Evolutionary conservation across 2,888 invertebrate genomes (phyloP).

Genomic region (Ornithoptera priamus): DNA sequence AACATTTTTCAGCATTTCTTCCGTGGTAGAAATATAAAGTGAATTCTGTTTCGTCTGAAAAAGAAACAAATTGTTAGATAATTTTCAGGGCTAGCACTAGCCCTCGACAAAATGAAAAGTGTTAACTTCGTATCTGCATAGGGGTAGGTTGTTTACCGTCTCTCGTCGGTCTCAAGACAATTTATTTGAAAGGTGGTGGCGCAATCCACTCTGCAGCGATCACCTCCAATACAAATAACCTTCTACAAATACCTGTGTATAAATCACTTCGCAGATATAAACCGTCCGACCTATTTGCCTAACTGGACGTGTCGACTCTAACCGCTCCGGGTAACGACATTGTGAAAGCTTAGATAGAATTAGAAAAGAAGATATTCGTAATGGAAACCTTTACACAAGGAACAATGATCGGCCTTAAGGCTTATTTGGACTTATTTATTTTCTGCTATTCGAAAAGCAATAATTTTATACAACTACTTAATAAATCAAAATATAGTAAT

Average conservation of each 20-base stretch:
- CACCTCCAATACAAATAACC: slow-evolving; percentile 58
- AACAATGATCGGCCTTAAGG: neutral
- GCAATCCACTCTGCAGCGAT: slow-evolving; percentile 71
- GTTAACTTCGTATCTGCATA: slow-evolving; percentile 72
- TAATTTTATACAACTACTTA: too few species aligned
- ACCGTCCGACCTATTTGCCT: slow-evolving; percentile 56
- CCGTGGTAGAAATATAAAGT: slow-evolving; percentile 57
- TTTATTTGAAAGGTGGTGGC: slow-evolving; percentile 78
- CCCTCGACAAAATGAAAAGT: slow-evolving; percentile 62
- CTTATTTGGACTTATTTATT: neutral
- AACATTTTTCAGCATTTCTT: slow-evolving; percentile 54
- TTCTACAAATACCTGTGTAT: slow-evolving; percentile 58
- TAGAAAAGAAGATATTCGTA: neutral
- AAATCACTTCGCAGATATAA: slow-evolving; percentile 69
- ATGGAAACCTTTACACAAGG: neutral
- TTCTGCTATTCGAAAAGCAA: neutral
- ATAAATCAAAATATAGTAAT: too few species aligned
- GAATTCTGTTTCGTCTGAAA: slow-evolving; percentile 51
- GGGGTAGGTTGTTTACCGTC: slow-evolving; percentile 72
- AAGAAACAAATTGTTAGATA: slow-evolving; percentile 53
- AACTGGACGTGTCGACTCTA: slow-evolving; percentile 35
- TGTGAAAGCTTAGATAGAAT: slow-evolving; percentile 44
- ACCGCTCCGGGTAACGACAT: slow-evolving; percentile 48
- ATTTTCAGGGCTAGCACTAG: slow-evolving; percentile 57
- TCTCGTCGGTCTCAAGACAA: slow-evolving; percentile 72